A percentile compares a stretch with the other conserved stretches of the same genome.
Conservation (phyloP, 2,888 invertebrate species). For the Pseudeuparius sepicola region DNA sequence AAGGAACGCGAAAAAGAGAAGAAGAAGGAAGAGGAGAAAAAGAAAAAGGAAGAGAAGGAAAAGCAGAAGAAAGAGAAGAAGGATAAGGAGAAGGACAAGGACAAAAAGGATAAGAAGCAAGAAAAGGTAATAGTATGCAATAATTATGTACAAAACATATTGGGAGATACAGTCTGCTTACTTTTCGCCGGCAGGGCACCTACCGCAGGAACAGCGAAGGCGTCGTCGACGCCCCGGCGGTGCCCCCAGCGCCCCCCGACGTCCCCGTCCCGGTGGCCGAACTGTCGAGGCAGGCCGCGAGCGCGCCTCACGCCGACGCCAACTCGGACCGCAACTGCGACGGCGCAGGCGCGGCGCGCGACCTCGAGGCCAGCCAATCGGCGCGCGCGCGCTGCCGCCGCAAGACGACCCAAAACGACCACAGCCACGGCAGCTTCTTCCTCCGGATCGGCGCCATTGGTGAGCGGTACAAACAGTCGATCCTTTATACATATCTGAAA, state of each 20-base stretch:
- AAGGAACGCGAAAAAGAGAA: constrained; percentile 46
- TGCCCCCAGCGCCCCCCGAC: constrained; percentile 37
- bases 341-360: constrained; percentile 44
- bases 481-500: too few relatives aligned
- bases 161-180: constrained; percentile 3
- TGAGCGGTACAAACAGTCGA: too few relatives aligned
- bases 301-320: constrained; percentile 29
- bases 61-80: constrained; percentile 40
- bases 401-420: constrained; percentile 84
- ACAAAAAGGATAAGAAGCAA: constrained; percentile 39
- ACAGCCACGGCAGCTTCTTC: constrained; percentile 88
- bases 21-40: constrained; percentile 47
- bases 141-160: constrained; percentile 1
- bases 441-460: constrained; percentile 87
- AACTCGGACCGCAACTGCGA: constrained; percentile 60
- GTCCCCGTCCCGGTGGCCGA: constrained; percentile 40
- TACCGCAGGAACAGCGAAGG: constrained; percentile 42
- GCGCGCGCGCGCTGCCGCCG: constrained; percentile 52
- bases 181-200: constrained; percentile 36
- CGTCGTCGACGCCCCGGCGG: constrained; percentile 38
- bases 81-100: constrained; percentile 29
- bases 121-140: constrained; percentile 39
- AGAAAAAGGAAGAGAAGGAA: constrained; percentile 49
- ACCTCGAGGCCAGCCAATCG: constrained; percentile 41
- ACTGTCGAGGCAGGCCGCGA: constrained; percentile 44